Evolutionary conservation across 1,140 invertebrate genomes (phyloP).

Genomic region (Aphis gossypii): DNA sequence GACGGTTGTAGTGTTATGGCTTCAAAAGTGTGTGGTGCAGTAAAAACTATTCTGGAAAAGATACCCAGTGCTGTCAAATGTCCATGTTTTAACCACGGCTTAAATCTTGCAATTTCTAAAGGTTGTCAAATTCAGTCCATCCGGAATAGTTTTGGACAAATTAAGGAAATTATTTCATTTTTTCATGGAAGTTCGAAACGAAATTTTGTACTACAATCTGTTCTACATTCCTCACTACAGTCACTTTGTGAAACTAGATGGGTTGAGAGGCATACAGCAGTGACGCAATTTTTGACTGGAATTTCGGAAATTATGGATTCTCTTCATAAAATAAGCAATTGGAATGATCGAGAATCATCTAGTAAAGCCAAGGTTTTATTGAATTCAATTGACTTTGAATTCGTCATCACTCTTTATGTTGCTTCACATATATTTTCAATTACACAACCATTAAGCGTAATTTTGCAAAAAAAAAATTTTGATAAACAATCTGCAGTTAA

Average conservation of each 20-base stretch:
- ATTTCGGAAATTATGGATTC: slow-evolving; percentile 23
- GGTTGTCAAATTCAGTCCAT: slow-evolving; percentile 26
- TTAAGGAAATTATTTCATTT: slow-evolving; percentile 21
- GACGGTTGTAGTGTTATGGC: no score
- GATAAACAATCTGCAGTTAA: slow-evolving; percentile 38
- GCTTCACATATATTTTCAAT: slow-evolving; percentile 31
- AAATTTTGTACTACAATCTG: not conserved
- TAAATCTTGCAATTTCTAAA: no score
- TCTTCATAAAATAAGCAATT: slow-evolving; percentile 5
- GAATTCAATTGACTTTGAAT: slow-evolving; percentile 27
- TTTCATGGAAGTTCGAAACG: not conserved
- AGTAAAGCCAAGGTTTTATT: slow-evolving; percentile 24
- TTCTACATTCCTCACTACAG: not conserved
- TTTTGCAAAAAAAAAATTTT: not conserved
- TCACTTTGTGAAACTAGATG: slow-evolving; percentile 11
- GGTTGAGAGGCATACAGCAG: slow-evolving; percentile 5
- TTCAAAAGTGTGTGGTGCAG: no score
- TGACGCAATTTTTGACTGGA: slow-evolving; percentile 13
- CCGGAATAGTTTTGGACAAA: slow-evolving; percentile 27
- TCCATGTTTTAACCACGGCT: no score
- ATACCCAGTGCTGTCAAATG: no score
- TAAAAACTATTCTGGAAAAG: no score
- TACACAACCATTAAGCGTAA: not conserved
- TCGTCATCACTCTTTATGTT: slow-evolving; percentile 31
- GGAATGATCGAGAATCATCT: slow-evolving; percentile 27